Base-by-base conservation (phyloP, 2,888 invertebrate species). In the Trichacis sp. region DNA sequence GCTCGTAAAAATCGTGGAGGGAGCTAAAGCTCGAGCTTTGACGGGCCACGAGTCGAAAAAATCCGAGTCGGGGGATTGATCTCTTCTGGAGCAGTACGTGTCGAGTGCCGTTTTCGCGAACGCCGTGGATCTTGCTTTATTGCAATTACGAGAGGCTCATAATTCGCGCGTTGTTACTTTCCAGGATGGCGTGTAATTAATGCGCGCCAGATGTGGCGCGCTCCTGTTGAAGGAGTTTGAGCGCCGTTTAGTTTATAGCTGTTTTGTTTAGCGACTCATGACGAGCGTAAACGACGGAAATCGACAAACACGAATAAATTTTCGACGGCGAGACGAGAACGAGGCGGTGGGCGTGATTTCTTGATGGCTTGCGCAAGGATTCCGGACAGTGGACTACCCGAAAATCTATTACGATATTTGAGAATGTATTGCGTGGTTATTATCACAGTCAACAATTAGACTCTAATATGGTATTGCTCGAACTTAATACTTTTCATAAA, bases 121-220 rank as follows among this genome's bases (percentile, higher is more conserved):
- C 36, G 40, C 40, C 2, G 33, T n/a, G 33, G 33, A 33, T 33
- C n/a, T 33, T 6, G 33, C 12, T 12, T 15, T 14, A 12, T 15
- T 40, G 40, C 40, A 40, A 15, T 15, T 15, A 15, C 40, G 12
- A 40, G 40, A 1, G 40, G 15, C 40, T 15, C 14, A 12, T 14
- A 40, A 40, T 40, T 40, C 12, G 40, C 40, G 40, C 40, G 15
- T 40, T 15, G 15, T 40, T 40, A 40, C 45, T 29, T 48, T 48
- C 48, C 45, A 45, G 18, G 29, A 17, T 12, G 15, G 14, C 33
- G 9, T 33, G 30, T 48, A 15, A 48, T 33, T 33, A 30, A 48
- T 48, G 33, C 30, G 33, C 15, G 48, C 33, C 48, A 48, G 33
- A 48, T 33, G 48, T 17, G 15, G 9, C 48, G 33, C 48, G 29